Evolutionary conservation across 1,140 invertebrate species (phyloP).

Genomic region (Drosophila kurseongensis): DNA sequence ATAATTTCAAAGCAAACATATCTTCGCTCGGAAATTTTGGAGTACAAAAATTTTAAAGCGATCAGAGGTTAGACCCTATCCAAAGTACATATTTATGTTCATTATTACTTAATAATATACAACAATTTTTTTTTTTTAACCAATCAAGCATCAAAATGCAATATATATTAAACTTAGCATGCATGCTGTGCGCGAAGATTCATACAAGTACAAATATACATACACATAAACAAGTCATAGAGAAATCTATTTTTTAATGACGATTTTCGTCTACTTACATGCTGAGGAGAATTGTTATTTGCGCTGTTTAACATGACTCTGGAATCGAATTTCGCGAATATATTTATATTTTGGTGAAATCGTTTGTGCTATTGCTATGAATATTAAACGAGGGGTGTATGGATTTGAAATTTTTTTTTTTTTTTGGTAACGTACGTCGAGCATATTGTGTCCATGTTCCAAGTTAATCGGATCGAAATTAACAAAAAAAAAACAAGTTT

Average conservation of each 20-base stretch:
- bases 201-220: slow-evolving; percentile 16
- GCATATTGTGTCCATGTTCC: too few species aligned
- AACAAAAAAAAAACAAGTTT: too few species aligned
- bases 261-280: slow-evolving; percentile 69
- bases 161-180: slow-evolving; percentile 7
- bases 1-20: too few species aligned
- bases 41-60: too few species aligned
- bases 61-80: too few species aligned
- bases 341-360: slow-evolving; percentile 38
- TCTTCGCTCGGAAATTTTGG: too few species aligned
- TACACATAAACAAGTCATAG: slow-evolving; percentile 21
- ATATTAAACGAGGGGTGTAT: slow-evolving; percentile 11
- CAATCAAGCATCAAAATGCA: background rate
- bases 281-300: slow-evolving; percentile 77
- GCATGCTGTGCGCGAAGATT: slow-evolving; percentile 7
- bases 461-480: too few species aligned
- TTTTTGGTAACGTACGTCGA: too few species aligned
- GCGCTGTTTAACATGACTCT: slow-evolving; percentile 77
- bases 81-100: too few species aligned
- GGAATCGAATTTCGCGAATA: slow-evolving; percentile 56
- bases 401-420: too few species aligned
- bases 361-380: slow-evolving; percentile 40
- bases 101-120: too few species aligned
- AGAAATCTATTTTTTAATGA: slow-evolving; percentile 33
- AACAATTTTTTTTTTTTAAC: too few species aligned